Base-by-base conservation (phyloP, 2,113 vertebrate species). In the Rhinoptilus africanus region DNA sequence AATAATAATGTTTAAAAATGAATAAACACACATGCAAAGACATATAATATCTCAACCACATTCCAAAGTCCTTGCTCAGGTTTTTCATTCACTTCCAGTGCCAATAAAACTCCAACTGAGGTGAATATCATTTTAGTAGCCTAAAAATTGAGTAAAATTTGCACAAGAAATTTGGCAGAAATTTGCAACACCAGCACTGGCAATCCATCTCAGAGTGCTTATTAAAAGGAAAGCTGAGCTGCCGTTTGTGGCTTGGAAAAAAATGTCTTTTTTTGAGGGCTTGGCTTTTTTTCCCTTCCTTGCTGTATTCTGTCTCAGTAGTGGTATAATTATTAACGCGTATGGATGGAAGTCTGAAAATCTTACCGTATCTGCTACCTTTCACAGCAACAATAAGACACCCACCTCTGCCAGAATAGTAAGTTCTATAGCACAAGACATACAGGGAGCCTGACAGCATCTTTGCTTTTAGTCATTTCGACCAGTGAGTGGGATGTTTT, bases 1-100 rank as follows among this genome's bases (percentile, higher is more conserved):
- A 96, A 96, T 95, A 97, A 96, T 89, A 76, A 89, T 39, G 86
- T 95, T 95, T 96, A 82, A 91, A 95, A 91, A 91, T 64, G 69
- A 85, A 97, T 96, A 96, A 96, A 95, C 77, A 88, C 80, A 78
- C 92, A 91, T 85, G 73, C 69, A 88, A 96, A 91, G 86, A 88
- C 84, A 94, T 89, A 94, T 72, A 93, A 94, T 95, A 94, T 91
- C 91, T 96, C 74, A 83, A 37, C 66, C 74, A 67, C 92, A 96
- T 97, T 96, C 94, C 92, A 88, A 89, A 93, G 91, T 45, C 62
- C 57, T 96, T 96, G 80, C 94, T 97, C 74, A 95, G 74, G 48
- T 56, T 97, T 96, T 96, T 97, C 53, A 85, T 91, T 94, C 37
- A 59, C 83, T 95, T 95, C 86, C 64, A 91, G 54, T 74, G 73